These are phyloP conservation scores for Trachelus iudaicus DNA, from an alignment of 2,888 invertebrate species.

Conservation along the genomic window DNA sequence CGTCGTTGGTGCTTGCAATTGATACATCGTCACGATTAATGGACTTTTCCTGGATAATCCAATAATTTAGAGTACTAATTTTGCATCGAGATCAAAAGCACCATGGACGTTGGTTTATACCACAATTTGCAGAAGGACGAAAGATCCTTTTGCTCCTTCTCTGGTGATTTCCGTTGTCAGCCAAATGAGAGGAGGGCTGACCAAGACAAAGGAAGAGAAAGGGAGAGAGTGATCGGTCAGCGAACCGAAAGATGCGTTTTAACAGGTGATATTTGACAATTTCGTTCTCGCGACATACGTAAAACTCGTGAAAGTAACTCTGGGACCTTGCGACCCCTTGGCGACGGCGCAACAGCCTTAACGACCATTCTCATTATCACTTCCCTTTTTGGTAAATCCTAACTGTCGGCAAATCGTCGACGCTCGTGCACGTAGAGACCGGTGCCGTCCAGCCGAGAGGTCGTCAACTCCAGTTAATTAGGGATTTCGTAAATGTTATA, in stretches of 20 bases:
- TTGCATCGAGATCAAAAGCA: not conserved
- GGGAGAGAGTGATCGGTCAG: not conserved
- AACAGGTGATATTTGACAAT: not conserved
- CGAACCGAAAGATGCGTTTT: not conserved
- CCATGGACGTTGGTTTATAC: not conserved
- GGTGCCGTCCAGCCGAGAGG: not conserved
- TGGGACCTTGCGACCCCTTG: not conserved
- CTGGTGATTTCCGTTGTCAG: not conserved
- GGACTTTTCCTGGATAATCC: not conserved
- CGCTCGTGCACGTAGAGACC: not conserved
- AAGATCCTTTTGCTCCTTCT: not conserved
- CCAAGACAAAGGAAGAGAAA: not conserved
- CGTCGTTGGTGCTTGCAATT: constrained; percentile 23
- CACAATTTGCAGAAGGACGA: not conserved
- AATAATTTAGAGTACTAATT: not conserved
- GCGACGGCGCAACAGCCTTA: not conserved
- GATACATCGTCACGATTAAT: constrained; percentile 35
- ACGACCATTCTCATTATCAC: not conserved
- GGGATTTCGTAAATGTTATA: not conserved
- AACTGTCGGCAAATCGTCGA: not conserved
- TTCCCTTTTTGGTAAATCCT: not conserved
- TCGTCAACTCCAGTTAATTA: not conserved
- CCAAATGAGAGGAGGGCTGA: not conserved
- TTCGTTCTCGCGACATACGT: not conserved
- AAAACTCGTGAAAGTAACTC: not conserved